Percentiles rank a stretch among this genome's conserved stretches.
Evolutionary conservation across 2,888 invertebrate genomes (phyloP).

Genomic region (Polydesmus complanatus): DNA sequence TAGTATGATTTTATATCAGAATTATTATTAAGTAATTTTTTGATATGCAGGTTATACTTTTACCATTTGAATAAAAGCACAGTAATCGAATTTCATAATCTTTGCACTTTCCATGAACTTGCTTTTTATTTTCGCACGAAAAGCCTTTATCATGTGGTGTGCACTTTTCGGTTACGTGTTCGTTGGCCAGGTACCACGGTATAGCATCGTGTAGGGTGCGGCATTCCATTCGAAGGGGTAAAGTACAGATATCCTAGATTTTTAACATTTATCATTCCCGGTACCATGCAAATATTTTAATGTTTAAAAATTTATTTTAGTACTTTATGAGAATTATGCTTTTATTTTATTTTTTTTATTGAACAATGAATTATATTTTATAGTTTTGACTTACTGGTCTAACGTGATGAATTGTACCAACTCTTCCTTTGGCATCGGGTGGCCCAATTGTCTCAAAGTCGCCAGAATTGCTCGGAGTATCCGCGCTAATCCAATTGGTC

Average conservation of each 20-base stretch:
- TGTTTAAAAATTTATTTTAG: no score
- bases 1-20: background rate
- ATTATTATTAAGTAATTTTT: no score
- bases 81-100: constrained; percentile 10
- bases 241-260: constrained; percentile 10
- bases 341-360: no score
- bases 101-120: constrained; percentile 1
- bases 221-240: constrained; percentile 12
- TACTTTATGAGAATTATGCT: no score
- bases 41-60: background rate
- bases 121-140: constrained; percentile 10
- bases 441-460: constrained; percentile 10
- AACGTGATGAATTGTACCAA: constrained; percentile 12
- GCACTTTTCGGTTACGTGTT: constrained; percentile 2
- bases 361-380: no score
- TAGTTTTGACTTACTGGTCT: constrained; percentile 9
- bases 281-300: background rate
- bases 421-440: constrained; percentile 5
- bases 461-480: constrained; percentile 4
- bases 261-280: background rate
- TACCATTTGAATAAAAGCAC: constrained; percentile 8
- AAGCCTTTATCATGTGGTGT: constrained; percentile 5
- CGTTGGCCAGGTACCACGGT: constrained; percentile 9
- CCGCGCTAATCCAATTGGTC: constrained; percentile 12
- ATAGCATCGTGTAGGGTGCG: constrained; percentile 5